These are phyloP conservation scores for Diarsia rubi DNA, from an alignment of 2,888 invertebrate genomes.

Conservation along the genomic window DNA sequence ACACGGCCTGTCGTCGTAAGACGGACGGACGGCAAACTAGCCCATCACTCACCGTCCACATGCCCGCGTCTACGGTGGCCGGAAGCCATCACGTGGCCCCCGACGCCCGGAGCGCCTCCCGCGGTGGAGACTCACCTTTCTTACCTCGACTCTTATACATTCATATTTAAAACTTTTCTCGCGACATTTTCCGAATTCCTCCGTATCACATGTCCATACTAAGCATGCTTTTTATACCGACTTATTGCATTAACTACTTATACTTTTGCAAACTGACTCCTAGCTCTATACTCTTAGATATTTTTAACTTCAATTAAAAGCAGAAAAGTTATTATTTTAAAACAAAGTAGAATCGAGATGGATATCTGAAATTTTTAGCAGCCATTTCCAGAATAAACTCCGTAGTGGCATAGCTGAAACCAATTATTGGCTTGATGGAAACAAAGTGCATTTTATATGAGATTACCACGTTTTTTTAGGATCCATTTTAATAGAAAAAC, in stretches of 20 bases:
- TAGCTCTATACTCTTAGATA: background rate
- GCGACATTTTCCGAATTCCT: too few species aligned
- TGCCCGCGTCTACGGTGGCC: too few species aligned
- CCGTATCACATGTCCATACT: too few species aligned
- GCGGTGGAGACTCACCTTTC: too few species aligned
- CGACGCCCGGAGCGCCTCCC: too few species aligned
- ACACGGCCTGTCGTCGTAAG: too few species aligned
- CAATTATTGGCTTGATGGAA: conserved; percentile 7
- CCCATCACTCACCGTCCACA: too few species aligned
- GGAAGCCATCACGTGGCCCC: too few species aligned
- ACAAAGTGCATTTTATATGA: conserved; percentile 1
- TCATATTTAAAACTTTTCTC: too few species aligned
- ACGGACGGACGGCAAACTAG: too few species aligned
- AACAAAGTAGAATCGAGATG: background rate
- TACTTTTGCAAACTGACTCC: background rate
- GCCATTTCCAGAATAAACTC: conserved; percentile 11
- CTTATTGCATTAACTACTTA: background rate
- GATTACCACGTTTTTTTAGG: background rate
- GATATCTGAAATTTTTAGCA: background rate
- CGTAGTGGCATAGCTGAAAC: background rate
- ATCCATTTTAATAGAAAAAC: background rate
- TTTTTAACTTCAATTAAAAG: background rate
- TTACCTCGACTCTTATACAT: too few species aligned
- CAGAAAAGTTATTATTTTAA: background rate
- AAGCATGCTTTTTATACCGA: background rate